A percentile compares a stretch with the other conserved stretches of the same genome.
Conservation (phyloP, 2,113 vertebrate species). For the Arizona elegans region DNA sequence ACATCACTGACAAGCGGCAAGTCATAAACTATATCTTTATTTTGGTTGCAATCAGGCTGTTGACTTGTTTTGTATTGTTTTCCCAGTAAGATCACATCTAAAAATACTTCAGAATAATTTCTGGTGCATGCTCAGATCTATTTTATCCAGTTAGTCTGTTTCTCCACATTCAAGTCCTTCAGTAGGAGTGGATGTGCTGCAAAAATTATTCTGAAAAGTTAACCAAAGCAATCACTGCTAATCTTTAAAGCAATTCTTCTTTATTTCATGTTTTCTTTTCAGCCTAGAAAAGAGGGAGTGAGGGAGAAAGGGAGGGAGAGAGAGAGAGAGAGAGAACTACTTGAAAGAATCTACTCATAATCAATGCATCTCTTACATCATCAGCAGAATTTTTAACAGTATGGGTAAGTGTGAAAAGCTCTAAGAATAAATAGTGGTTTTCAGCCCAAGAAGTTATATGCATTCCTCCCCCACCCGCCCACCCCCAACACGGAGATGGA, state of each 20-base stretch:
- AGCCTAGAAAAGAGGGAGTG: neutral
- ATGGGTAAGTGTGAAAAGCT: neutral
- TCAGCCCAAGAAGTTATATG: neutral
- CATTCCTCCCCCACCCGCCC: neutral
- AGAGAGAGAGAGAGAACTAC: neutral
- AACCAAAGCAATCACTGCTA: neutral
- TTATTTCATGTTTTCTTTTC: neutral
- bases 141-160: neutral
- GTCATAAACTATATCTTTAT: neutral
- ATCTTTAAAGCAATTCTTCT: neutral
- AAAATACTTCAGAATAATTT: neutral
- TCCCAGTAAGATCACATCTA: neutral
- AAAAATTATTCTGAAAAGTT: neutral
- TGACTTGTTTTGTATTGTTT: neutral
- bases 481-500: neutral
- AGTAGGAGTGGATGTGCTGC: neutral
- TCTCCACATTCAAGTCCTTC: neutral
- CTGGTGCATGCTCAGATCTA: neutral
- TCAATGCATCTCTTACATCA: neutral
- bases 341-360: neutral
- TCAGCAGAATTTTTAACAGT: neutral
- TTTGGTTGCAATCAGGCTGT: neutral
- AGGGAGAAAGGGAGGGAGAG: fast-evolving
- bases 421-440: neutral
- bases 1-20: neutral